These are phyloP conservation scores for Perca flavescens DNA, from an alignment of 2,113 vertebrate species.

Conservation along the genomic window DNA sequence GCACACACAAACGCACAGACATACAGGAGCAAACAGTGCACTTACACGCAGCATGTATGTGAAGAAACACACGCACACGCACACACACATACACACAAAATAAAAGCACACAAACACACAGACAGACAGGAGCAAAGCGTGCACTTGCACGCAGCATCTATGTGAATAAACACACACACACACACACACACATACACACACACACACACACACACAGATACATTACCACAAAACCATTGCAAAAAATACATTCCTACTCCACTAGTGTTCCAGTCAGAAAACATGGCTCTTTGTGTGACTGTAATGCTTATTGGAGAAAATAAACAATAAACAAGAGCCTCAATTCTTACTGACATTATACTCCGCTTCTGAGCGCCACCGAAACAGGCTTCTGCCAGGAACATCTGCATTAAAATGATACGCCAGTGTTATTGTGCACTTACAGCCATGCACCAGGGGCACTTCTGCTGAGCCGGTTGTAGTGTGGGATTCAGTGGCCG, in stretches of 20 bases:
- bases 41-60: neutral
- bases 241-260: neutral
- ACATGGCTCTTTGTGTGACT: neutral
- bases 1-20: neutral
- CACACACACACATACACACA: neutral
- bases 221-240: conserved; percentile 21
- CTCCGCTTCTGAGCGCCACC: neutral
- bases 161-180: neutral
- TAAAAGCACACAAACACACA: too few relatives aligned
- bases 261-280: neutral
- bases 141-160: neutral
- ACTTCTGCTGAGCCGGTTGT: conserved; percentile 44
- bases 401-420: conserved; percentile 82
- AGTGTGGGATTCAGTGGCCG: conserved; percentile 42
- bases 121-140: neutral
- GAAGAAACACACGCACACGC: neutral
- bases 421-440: conserved; percentile 75
- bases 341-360: conserved; percentile 21
- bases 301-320: neutral
- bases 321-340: conserved; percentile 3
- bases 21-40: neutral
- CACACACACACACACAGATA: neutral
- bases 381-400: conserved; percentile 20
- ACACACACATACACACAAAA: too few relatives aligned
- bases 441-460: conserved; percentile 59